These are phyloP conservation scores for Centropus unirufus DNA, from an alignment of 2,113 vertebrate genomes.

Conservation along the genomic window DNA sequence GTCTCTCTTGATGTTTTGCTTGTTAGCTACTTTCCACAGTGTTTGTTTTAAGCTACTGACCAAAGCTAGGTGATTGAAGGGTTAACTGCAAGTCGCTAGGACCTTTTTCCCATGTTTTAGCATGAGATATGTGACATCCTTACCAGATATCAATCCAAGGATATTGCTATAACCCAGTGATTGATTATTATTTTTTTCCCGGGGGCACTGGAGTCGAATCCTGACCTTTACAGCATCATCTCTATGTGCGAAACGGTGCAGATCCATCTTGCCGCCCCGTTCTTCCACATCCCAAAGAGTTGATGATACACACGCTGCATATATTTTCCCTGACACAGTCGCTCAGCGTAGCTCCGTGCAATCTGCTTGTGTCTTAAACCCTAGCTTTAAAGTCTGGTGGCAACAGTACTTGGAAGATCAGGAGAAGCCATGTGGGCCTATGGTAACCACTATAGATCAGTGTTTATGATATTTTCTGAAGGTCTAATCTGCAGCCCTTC, in stretches of 20 bases:
- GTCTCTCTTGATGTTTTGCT: neutral
- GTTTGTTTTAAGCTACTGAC: neutral
- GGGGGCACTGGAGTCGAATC: neutral
- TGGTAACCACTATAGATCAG: neutral
- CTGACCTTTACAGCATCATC: slow-evolving; percentile 7
- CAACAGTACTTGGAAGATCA: neutral
- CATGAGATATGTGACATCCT: neutral
- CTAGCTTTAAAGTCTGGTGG: neutral
- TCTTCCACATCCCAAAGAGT: neutral
- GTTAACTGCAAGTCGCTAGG: neutral
- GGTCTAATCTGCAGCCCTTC: neutral
- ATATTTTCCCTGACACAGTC: neutral
- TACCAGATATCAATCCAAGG: neutral
- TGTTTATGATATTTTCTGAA: neutral
- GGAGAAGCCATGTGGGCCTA: neutral
- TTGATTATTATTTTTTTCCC: neutral
- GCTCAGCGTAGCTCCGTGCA: neutral
- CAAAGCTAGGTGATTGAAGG: neutral
- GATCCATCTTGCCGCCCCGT: neutral
- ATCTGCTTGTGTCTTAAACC: neutral
- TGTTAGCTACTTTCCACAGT: neutral
- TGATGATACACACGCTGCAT: neutral
- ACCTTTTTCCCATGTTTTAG: neutral
- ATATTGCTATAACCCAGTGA: neutral
- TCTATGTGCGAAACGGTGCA: neutral